Evolutionary conservation across 2,797 vertebrate species (phyloP), one percentile per base, ranked within the genome.

Genomic region (Oreochromis grahami): DNA sequence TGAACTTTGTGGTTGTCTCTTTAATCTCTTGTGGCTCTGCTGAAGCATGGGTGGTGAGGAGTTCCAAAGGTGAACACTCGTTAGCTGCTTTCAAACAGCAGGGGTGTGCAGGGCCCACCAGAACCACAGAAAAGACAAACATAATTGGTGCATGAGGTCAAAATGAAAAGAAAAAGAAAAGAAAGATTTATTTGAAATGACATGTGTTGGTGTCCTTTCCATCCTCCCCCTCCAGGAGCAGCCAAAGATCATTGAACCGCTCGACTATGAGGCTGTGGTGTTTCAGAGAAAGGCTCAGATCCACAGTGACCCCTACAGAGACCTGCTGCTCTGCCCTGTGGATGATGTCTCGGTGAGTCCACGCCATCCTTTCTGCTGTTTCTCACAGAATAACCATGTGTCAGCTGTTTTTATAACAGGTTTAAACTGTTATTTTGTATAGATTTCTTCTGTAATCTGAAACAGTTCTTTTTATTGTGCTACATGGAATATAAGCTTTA

Each of bases 261-360:
- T 99, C 87, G 98, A 99, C 93, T 99, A 99, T 65, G 98, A 99
- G 91, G 96, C 97, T 0, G 98, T 99, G 91, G 97, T 99, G 83
- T 96, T 97, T 56, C 98, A 99, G 88, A 97, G 97, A 85, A 99
- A 97, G 91, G 97, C 98, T 51, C 98, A 99, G 96, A 99, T 99
- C 95, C 98, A 98, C 96, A 99, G 97, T 3, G 98, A 99, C 93
- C 98, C 98, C 6, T 97, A 98, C 89, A 93, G 98, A 92, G 98
- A 99, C 92, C 94, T 99, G 93, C 97, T 99, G 88, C 96, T 99
- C 94, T 99, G 98, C 94, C 98, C 98, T 0, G 96, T 97, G 0
- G 98, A 99, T 45, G 98, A 99, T 88, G 97, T 98, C 84, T 98
- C 98, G 84, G 98, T 99, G 94, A 98, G 98, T 86, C 36, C 21